Evolutionary conservation across 2,888 invertebrate species (phyloP).

Genomic region (Liodrosophila aerea): DNA sequence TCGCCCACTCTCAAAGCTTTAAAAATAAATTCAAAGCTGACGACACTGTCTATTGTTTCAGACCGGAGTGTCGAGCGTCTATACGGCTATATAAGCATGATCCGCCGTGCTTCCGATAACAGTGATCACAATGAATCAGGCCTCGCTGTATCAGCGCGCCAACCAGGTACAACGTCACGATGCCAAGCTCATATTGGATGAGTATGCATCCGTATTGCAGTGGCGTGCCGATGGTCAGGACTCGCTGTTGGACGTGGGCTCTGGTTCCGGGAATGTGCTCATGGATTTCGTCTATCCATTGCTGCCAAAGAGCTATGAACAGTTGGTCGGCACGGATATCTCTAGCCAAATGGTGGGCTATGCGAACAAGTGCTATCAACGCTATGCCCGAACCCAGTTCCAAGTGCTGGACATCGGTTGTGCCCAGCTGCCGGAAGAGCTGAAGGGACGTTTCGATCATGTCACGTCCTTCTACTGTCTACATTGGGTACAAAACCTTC

Average conservation of each 20-base stretch:
- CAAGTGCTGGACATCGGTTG: constrained; percentile 84
- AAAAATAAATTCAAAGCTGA: constrained; percentile 58
- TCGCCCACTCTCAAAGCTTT: constrained; percentile 37
- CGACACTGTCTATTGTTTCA: constrained; percentile 18
- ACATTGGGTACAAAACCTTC: constrained; percentile 90
- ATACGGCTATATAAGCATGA: constrained; percentile 49
- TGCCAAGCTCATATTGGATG: constrained; percentile 86
- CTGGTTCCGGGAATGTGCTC: constrained; percentile 88
- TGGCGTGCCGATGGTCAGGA: constrained; percentile 84
- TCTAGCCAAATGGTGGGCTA: constrained; percentile 88
- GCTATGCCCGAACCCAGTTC: constrained; percentile 81
- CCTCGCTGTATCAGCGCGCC: constrained; percentile 87
- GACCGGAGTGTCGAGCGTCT: constrained; percentile 9
- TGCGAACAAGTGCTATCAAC: constrained; percentile 84
- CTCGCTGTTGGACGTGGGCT: constrained; percentile 88
- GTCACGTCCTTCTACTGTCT: constrained; percentile 90
- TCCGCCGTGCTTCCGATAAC: constrained; percentile 21
- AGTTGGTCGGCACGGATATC: constrained; percentile 87
- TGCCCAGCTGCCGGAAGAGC: constrained; percentile 83
- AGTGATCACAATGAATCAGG: constrained; percentile 84
- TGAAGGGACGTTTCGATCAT: constrained; percentile 85
- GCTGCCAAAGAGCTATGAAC: constrained; percentile 84
- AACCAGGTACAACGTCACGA: constrained; percentile 88
- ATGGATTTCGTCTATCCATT: constrained; percentile 86
- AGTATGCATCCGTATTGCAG: constrained; percentile 85